Evolutionary conservation across 2,888 invertebrate genomes (phyloP), one percentile per base, ranked within the genome.

Genomic region (Hypena proboscidalis): DNA sequence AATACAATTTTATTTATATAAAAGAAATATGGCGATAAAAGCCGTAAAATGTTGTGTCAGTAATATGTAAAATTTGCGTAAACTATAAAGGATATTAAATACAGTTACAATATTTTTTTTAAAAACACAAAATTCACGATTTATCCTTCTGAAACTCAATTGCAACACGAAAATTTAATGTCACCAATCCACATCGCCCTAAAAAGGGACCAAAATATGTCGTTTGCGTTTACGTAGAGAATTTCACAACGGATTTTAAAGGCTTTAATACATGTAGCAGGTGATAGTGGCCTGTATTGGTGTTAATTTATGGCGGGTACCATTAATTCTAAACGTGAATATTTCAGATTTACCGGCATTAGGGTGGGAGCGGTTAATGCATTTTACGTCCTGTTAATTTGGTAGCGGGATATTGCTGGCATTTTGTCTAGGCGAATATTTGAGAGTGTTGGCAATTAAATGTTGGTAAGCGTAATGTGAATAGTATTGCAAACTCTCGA

Each of bases 301-400:
- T 43, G 42, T 37, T 59, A 64, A 70, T 70, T 70, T 70, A 70
- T 64, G 37, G 49, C 36, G 41, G 37, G 23, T 30, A 20, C 47
- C 61, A 67, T 69, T 64, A 63, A 63, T 62, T 60, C 38, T 47
- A 22, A 34, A 61, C 46, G 50, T 53, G 49, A 60, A 69, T 69
- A 69, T 67, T 63, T 52, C 50, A 58, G 39, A 57, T 48, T 45
- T 48, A 49, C 43, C 27, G 31, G 36, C 31, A 38, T 41, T 58
- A 52, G 40, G 39, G 34, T 25, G 33, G 61, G 52, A 30, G 42
- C 31, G 55, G 55, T 56, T 66, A 58, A 67, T 67, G 56, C 53
- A 53, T 63, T 55, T 63, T 56, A 59, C 46, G 56, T 53, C 41
- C 51, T 56, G 50, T 53, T 56, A 56, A 63, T 62, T 66, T 47